phyloP scores from a whole-genome alignment of 2,797 vertebrate species.

The Anniella stebbinsi region DNA sequence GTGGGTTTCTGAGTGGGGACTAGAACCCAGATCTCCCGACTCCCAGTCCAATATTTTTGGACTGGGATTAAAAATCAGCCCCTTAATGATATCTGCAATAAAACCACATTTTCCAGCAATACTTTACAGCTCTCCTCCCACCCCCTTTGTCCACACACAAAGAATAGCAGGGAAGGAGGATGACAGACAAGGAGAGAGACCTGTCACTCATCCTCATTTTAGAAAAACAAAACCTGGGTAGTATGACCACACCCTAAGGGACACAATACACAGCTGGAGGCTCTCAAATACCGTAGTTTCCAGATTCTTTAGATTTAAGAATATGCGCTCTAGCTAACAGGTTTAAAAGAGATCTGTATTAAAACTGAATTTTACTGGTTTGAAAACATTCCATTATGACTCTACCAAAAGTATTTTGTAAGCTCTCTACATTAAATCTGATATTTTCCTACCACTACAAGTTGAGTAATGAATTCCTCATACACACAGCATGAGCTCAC shows the following conservation, averaged over 20 bases:
- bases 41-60: too few species aligned
- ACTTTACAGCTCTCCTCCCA: not conserved
- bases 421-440: slow-evolving; percentile 59
- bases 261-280: accelerated
- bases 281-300: slow-evolving; percentile 31
- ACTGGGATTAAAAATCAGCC: not conserved
- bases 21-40: too few species aligned
- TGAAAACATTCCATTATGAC: slow-evolving; percentile 62
- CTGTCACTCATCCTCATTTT: not conserved
- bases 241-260: not conserved
- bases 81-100: not conserved
- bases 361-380: slow-evolving; percentile 59
- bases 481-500: slow-evolving; percentile 38
- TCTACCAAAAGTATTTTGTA: slow-evolving; percentile 71
- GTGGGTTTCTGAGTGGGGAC: too few species aligned
- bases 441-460: slow-evolving; percentile 64
- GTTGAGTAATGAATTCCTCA: slow-evolving; percentile 60
- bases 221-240: slow-evolving; percentile 10
- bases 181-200: not conserved
- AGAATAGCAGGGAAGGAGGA: not conserved
- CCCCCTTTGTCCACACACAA: not conserved
- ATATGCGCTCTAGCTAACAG: not conserved
- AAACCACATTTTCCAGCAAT: not conserved
- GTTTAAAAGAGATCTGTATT: not conserved
- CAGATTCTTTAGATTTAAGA: not conserved